Base-by-base conservation (phyloP, 2,113 vertebrate species). In the Madoqua kirkii region DNA sequence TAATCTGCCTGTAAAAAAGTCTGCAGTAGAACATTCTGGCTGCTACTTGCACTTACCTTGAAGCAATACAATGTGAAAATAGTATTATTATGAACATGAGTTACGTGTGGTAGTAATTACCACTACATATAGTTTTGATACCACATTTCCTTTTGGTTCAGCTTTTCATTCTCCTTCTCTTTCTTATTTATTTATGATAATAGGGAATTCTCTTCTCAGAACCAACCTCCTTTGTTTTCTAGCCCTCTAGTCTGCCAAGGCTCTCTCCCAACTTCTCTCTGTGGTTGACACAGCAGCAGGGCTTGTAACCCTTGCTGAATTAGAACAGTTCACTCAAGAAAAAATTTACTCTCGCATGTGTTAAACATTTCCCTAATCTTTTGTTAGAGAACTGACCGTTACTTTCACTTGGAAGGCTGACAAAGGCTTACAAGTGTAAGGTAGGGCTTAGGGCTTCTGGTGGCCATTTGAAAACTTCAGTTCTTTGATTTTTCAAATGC, bases 131-230 rank as follows among this genome's bases (percentile, higher is more conserved):
- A 74, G 93, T 98, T 2, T 0, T 97, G 87, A 95, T 16, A 50
- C 45, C 87, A 93, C 21, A 1, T 98, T 97, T 98, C 98, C 99
- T 98, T 92, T 97, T 88, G 96, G 31, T 98, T 98, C 93, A 89
- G 52, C 60, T 98, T 98, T 99, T 97, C 98, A 98, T 98, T 54
- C 50, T 40, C 62, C 98, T 99, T 98, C 98, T 98, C 98, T 60
- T 98, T 98, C 98, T 99, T 99, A 98, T 98, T 99, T 98, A 98
- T 99, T 98, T 99, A 98, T 94, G 99, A 99, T 99, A 98, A 98
- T 99, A 98, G 98, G 98, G 91, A 82, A 40, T 97, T 98, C 86
- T 71, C 91, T 98, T 85, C 89, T 62, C 95, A 95, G 92, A 95
- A 96, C 90, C 93, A 91, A 67, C 96, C 16, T 52, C 88, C 97